phyloP scores from a whole-genome alignment of 2,888 invertebrate genomes.

The Helicoverpa assulta region DNA sequence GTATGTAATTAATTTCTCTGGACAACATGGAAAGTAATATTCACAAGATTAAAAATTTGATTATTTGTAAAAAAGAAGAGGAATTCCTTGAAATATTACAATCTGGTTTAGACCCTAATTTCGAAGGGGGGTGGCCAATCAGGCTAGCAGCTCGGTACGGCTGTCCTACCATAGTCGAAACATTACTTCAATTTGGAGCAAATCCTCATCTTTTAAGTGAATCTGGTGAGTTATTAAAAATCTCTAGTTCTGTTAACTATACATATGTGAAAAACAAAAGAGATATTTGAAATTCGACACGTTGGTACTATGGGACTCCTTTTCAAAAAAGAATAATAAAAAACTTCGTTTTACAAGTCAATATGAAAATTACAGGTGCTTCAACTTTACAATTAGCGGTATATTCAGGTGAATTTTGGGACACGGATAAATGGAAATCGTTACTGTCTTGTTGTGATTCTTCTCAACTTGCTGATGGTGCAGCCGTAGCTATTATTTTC shows the following conservation, averaged over 20 bases:
- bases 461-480: constrained; percentile 86
- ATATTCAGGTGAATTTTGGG: constrained; percentile 82
- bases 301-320: not conserved
- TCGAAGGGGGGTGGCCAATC: constrained; percentile 85
- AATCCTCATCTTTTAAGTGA: constrained; percentile 83
- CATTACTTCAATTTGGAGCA: constrained; percentile 80
- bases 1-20: not conserved
- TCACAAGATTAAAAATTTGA: constrained; percentile 72
- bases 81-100: constrained; percentile 75
- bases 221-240: constrained; percentile 74
- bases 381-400: constrained; percentile 86
- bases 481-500: constrained; percentile 86
- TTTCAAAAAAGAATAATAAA: too few relatives aligned
- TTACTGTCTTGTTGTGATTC: constrained; percentile 85
- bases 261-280: too few relatives aligned
- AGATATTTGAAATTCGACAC: too few relatives aligned
- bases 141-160: constrained; percentile 84
- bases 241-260: not conserved
- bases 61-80: constrained; percentile 73
- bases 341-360: too few relatives aligned
- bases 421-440: constrained; percentile 78
- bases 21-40: constrained; percentile 70
- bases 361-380: constrained; percentile 72
- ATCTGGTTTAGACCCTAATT: constrained; percentile 82
- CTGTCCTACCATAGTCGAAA: constrained; percentile 75